phyloP scores from a whole-genome alignment of 2,797 vertebrate species.

The Platyrinchus mystaceus region DNA sequence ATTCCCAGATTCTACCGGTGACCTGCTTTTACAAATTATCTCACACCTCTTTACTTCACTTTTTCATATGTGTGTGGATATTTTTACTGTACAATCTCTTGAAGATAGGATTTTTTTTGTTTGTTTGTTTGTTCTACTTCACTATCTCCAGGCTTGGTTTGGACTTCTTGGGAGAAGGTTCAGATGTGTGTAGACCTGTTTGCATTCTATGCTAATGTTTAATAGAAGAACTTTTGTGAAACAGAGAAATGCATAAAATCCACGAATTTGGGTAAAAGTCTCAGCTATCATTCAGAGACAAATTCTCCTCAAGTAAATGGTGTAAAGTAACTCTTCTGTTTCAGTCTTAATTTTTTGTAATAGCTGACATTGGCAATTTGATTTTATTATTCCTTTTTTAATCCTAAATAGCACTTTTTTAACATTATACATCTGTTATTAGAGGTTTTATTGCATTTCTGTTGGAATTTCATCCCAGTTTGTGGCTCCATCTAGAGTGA shows the following conservation, averaged over 20 bases:
- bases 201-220: neutral
- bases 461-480: neutral
- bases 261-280: neutral
- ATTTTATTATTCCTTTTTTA: neutral
- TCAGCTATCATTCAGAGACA: neutral
- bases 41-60: neutral
- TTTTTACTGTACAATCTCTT: neutral
- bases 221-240: neutral
- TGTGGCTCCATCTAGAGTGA: neutral
- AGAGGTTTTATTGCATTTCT: neutral
- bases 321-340: neutral
- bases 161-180: neutral
- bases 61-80: neutral
- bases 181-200: neutral
- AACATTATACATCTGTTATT: neutral
- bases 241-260: neutral
- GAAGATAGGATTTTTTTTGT: neutral
- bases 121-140: neutral
- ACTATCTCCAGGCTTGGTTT: neutral
- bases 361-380: neutral
- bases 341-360: neutral
- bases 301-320: neutral
- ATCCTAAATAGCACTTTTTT: neutral
- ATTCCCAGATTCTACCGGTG: constrained; percentile 8
- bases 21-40: constrained; percentile 34